Percentiles rank a stretch among this genome's conserved stretches.
Evolutionary conservation across 2,797 vertebrate genomes (phyloP).

Genomic region (Chloroceryle amazona): DNA sequence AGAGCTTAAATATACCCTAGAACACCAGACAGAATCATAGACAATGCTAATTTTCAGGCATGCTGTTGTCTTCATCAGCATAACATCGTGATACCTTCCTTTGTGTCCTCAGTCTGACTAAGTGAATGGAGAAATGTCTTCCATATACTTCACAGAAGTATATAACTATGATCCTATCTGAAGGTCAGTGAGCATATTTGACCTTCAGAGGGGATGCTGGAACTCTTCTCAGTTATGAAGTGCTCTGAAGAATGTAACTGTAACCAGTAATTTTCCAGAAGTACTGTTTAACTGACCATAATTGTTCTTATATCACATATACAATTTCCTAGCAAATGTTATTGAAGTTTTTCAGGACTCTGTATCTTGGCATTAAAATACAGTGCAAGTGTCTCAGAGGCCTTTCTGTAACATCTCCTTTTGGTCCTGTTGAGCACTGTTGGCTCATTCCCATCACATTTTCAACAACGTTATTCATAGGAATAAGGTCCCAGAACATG

Average conservation of each 20-base stretch:
- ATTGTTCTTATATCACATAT: not conserved
- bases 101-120: not conserved
- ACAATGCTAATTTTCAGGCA: not conserved
- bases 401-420: not conserved
- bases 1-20: conserved; percentile 14
- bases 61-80: not conserved
- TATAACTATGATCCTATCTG: not conserved
- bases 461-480: not conserved
- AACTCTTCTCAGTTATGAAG: not conserved
- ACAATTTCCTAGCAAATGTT: conserved; percentile 18
- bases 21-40: conserved; percentile 5
- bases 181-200: not conserved
- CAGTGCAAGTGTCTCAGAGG: not conserved
- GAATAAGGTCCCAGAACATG: not conserved
- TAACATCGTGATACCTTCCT: not conserved
- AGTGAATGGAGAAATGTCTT: not conserved
- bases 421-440: not conserved
- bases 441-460: not conserved
- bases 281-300: conserved; percentile 13
- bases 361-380: not conserved
- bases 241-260: not conserved
- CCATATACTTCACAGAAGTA: not conserved
- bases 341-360: not conserved
- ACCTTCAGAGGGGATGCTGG: not conserved
- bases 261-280: conserved; percentile 34